Conservation (phyloP, 2,113 vertebrate species). For the Petromus typicus region DNA sequence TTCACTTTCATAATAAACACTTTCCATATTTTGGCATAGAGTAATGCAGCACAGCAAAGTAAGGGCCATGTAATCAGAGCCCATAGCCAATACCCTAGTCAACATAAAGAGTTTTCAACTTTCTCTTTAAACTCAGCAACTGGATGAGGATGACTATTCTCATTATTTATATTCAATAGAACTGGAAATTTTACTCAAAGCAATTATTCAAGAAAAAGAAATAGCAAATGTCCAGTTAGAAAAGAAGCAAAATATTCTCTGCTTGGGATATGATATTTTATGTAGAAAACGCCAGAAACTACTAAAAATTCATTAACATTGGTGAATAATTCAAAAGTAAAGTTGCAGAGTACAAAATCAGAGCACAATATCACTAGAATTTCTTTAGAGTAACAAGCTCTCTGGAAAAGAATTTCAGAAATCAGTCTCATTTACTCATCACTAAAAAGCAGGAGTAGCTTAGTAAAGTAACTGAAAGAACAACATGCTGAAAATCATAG, state of each 20-base stretch:
- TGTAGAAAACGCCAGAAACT: not conserved
- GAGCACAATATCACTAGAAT: too few species aligned
- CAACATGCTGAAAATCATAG: not conserved
- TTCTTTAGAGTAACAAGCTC: not conserved
- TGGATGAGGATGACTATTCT: not conserved
- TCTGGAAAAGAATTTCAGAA: not conserved
- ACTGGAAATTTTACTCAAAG: not conserved
- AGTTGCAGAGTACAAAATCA: not conserved
- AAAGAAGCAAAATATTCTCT: not conserved
- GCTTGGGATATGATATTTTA: not conserved
- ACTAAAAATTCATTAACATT: not conserved
- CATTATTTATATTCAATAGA: not conserved
- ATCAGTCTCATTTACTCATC: not conserved
- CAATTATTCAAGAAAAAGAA: not conserved
- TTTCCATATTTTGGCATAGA: not conserved
- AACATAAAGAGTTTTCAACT: not conserved
- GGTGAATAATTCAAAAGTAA: not conserved
- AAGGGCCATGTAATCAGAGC: not conserved
- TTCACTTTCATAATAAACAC: not conserved
- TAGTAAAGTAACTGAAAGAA: not conserved
- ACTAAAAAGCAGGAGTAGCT: not conserved
- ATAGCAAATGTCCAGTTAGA: not conserved
- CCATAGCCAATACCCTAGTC: not conserved
- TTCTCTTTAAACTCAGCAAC: not conserved
- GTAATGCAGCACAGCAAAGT: not conserved